These are phyloP conservation scores for Psilopsiagon aymara DNA, from an alignment of 2,113 vertebrate species.

Conservation along the genomic window DNA sequence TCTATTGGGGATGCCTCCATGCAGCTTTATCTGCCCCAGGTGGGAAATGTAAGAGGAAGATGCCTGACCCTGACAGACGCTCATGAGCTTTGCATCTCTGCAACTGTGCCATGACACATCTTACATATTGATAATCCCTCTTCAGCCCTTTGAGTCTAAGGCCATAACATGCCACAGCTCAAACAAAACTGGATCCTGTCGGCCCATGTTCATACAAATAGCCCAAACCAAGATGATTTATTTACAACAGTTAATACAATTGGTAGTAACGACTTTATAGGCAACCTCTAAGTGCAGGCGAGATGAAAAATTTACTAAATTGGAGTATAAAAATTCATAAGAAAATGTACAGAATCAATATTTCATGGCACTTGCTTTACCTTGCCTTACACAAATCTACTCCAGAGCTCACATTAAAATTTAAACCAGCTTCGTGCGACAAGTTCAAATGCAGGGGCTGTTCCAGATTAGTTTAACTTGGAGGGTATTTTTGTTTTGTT, in stretches of 20 bases:
- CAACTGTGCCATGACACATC: neutral
- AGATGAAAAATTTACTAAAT: constrained; percentile 98
- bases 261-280: constrained; percentile 84
- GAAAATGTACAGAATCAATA: constrained; percentile 99
- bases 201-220: constrained; percentile 73
- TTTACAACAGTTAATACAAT: constrained; percentile 85
- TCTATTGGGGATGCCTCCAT: neutral
- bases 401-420: constrained; percentile 95
- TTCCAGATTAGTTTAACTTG: constrained; percentile 88
- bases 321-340: constrained; percentile 97
- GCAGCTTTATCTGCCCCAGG: neutral
- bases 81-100: neutral
- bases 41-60: neutral
- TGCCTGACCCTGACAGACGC: neutral
- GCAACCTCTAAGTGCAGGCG: constrained; percentile 89
- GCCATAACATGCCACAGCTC: constrained; percentile 42
- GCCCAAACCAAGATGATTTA: constrained; percentile 77
- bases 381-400: constrained; percentile 98
- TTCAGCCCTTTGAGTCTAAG: constrained; percentile 43
- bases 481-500: constrained; percentile 80
- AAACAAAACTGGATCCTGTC: constrained; percentile 60
- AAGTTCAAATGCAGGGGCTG: constrained; percentile 90
- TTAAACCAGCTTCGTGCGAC: constrained; percentile 84
- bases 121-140: constrained; percentile 69
- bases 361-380: constrained; percentile 97